Conservation (phyloP, 2,113 vertebrate genomes). For the Bos indicus region DNA sequence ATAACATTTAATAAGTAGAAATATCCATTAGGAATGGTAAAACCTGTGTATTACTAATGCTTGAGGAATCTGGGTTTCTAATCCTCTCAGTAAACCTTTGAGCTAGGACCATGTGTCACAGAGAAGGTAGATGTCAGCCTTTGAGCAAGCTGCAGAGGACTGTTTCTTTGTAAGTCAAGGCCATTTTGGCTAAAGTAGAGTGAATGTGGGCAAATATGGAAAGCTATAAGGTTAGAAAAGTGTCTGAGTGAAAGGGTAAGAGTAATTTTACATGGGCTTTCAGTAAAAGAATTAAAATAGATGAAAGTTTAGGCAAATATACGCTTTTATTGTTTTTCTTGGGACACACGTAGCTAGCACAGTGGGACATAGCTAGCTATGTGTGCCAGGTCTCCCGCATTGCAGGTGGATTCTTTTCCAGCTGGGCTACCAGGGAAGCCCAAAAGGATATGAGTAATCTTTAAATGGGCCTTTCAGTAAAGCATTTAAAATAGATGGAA, state of each 20-base stretch:
- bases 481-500: neutral
- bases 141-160: neutral
- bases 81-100: neutral
- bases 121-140: neutral
- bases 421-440: neutral
- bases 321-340: neutral
- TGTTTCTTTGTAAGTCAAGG: neutral
- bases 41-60: neutral
- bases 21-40: neutral
- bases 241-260: neutral
- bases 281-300: neutral
- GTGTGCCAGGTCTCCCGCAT: neutral
- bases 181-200: neutral
- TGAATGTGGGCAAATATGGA: neutral
- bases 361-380: neutral
- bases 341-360: neutral
- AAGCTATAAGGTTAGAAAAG: neutral
- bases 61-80: neutral
- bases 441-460: neutral
- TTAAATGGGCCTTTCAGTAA: neutral
- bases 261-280: neutral
- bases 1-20: neutral
- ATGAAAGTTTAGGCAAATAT: neutral
- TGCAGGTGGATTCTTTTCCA: neutral
- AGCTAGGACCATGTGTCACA: neutral